Conservation (phyloP, 2,113 vertebrate species). For the Oostethus manadensis region DNA sequence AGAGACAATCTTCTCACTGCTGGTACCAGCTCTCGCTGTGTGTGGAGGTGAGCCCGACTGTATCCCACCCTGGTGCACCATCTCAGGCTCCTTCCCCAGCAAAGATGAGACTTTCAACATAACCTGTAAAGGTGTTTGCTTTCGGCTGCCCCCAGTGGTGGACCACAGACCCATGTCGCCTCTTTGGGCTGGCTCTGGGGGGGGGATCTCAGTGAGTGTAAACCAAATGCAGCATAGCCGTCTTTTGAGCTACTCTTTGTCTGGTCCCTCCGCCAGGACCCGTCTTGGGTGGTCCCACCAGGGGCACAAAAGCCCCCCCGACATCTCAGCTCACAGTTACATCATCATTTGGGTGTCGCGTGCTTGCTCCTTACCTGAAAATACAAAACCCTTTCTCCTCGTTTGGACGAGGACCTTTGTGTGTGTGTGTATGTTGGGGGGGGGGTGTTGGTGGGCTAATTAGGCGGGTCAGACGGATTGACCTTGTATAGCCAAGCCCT, state of each 20-base stretch:
- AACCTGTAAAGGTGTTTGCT: background rate
- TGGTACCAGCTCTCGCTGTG: too few species aligned
- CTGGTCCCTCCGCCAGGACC: too few species aligned
- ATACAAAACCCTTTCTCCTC: slow-evolving; percentile 87
- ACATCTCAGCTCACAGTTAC: slow-evolving; percentile 48
- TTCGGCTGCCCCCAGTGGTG: too few species aligned
- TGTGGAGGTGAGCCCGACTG: too few species aligned
- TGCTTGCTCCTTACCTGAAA: slow-evolving; percentile 87
- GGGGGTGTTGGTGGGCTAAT: slow-evolving; percentile 39
- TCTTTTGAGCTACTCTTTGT: too few species aligned
- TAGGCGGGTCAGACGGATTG: slow-evolving; percentile 58
- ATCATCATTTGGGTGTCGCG: slow-evolving; percentile 84
- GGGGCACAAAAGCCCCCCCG: too few species aligned
- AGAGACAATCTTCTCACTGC: too few species aligned
- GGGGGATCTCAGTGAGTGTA: too few species aligned
- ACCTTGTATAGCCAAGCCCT: slow-evolving; percentile 39
- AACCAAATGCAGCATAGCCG: too few species aligned
- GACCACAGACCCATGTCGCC: too few species aligned
- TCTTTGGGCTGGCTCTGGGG: background rate
- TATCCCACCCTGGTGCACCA: too few species aligned
- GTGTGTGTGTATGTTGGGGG: slow-evolving; percentile 10
- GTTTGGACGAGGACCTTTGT: slow-evolving; percentile 77
- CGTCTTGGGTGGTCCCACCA: too few species aligned
- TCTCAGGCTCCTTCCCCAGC: background rate
- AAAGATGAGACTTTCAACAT: background rate